Evolutionary conservation across 2,797 vertebrate genomes (phyloP).

Genomic region (Tiaroga cobitis): DNA sequence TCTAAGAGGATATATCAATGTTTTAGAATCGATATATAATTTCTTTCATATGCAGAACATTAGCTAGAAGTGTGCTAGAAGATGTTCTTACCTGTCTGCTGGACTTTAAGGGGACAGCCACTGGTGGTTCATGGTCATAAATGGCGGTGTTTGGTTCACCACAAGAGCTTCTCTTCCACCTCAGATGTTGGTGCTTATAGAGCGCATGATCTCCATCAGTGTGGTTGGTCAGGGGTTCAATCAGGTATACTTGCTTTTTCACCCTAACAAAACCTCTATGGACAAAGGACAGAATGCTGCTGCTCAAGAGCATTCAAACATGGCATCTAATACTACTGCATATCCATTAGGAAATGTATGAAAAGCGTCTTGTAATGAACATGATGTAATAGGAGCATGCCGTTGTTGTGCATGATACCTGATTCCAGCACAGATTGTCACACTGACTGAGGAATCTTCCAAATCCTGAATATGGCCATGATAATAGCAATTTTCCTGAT

Average conservation of each 20-base stretch:
- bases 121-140: conserved; percentile 71
- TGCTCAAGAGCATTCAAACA: not conserved
- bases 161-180: conserved; percentile 63
- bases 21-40: not conserved
- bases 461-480: conserved; percentile 83
- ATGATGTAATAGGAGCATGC: not conserved
- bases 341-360: not conserved
- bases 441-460: conserved; percentile 79
- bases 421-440: conserved; percentile 86
- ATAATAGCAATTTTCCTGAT: conserved; percentile 90
- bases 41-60: not conserved
- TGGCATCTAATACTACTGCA: not conserved
- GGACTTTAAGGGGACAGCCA: conserved; percentile 76
- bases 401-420: conserved; percentile 72
- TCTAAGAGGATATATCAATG: conserved; percentile 66
- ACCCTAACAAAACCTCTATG: conserved; percentile 83
- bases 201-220: conserved; percentile 75
- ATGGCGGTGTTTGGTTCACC: conserved; percentile 60
- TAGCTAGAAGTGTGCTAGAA: not conserved
- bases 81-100: conserved; percentile 74
- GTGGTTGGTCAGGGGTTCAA: conserved; percentile 80
- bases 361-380: not conserved
- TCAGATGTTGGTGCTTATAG: conserved; percentile 79
- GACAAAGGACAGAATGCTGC: not conserved
- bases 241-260: conserved; percentile 78